Conservation (phyloP, 2,888 invertebrate genomes). For the Mesorhabditis belari region DNA sequence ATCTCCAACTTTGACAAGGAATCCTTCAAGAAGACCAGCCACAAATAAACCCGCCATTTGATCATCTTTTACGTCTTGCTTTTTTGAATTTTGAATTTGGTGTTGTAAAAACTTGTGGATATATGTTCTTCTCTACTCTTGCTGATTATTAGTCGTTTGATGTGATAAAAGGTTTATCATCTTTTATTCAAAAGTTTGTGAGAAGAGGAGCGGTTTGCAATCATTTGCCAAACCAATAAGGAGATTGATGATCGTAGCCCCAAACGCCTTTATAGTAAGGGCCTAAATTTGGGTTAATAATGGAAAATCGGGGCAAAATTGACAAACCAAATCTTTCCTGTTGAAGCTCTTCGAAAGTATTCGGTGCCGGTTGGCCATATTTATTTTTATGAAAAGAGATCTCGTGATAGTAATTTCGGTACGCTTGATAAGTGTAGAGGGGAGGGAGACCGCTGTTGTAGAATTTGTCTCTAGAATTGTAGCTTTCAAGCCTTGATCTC, state of each 20-base stretch:
- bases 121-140: no score
- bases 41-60: no score
- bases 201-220: no score
- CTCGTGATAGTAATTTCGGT: conserved; percentile 45
- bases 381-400: conserved; percentile 44
- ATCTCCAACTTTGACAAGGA: no score
- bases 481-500: background rate
- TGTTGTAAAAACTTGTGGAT: no score
- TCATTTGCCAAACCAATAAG: conserved; percentile 36
- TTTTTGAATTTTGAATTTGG: no score
- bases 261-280: conserved; percentile 45
- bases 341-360: conserved; percentile 35
- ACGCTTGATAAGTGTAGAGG: conserved; percentile 33
- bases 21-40: no score
- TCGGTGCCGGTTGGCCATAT: conserved; percentile 32
- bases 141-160: no score
- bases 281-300: conserved; percentile 18
- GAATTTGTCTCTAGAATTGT: conserved; percentile 32
- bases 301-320: background rate
- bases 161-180: no score
- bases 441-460: conserved; percentile 44
- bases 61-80: no score
- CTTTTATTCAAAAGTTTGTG: no score
- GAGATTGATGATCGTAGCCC: conserved; percentile 42
- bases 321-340: conserved; percentile 39